These are phyloP conservation scores for Cephus sareptanus DNA, from an alignment of 2,888 invertebrate genomes.

Conservation along the genomic window DNA sequence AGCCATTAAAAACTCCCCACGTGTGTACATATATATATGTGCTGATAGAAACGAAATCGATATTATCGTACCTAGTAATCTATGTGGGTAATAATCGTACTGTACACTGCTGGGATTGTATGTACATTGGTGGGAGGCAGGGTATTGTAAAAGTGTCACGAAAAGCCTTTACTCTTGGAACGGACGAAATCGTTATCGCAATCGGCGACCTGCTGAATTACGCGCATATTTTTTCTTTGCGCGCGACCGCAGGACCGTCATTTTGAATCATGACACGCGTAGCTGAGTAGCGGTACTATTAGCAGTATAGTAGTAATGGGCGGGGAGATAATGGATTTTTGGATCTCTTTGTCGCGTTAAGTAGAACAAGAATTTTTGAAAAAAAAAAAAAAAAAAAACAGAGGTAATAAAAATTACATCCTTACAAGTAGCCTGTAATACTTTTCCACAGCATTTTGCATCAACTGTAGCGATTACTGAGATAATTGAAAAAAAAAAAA, in stretches of 20 bases:
- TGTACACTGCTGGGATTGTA: background rate
- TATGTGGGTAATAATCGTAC: background rate
- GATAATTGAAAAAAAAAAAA: conserved; percentile 1
- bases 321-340: background rate
- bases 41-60: background rate
- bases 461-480: background rate
- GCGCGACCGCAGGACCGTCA: background rate
- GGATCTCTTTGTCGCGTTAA: background rate
- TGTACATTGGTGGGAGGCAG: background rate
- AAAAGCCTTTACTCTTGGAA: background rate
- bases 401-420: background rate
- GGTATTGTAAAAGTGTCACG: background rate
- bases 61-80: background rate
- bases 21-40: background rate
- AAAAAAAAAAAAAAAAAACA: background rate
- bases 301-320: background rate
- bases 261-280: background rate
- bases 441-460: conserved; percentile 53
- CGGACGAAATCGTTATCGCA: background rate
- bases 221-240: background rate
- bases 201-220: background rate
- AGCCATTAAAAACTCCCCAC: background rate
- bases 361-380: background rate
- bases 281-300: background rate
- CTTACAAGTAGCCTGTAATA: conserved; percentile 41